These are phyloP conservation scores for Arctopsyche grandis DNA, from an alignment of 1,140 invertebrate genomes.

Conservation along the genomic window DNA sequence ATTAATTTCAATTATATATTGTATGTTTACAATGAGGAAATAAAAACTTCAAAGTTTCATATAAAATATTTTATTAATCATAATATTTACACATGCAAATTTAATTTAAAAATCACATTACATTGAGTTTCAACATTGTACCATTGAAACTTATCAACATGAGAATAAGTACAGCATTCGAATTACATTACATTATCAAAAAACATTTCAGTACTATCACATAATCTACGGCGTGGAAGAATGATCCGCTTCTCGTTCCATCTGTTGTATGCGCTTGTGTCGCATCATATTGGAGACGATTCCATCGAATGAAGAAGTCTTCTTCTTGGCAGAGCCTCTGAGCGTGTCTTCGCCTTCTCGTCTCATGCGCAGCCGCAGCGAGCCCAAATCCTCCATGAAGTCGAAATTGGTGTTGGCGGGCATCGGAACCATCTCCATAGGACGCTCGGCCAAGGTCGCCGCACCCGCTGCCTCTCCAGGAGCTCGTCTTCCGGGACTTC, in stretches of 20 bases:
- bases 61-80: background rate
- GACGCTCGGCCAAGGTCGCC: constrained; percentile 59
- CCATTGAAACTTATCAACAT: too few species aligned
- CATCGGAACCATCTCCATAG: constrained; percentile 58
- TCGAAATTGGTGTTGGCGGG: constrained; percentile 78
- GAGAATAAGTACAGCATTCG: too few species aligned
- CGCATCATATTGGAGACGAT: constrained; percentile 78
- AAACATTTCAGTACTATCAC: background rate
- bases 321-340: constrained; percentile 79
- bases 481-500: constrained; percentile 69
- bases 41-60: constrained; percentile 5
- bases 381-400: constrained; percentile 79
- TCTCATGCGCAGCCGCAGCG: constrained; percentile 70
- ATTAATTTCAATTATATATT: too few species aligned
- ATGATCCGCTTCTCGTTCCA: constrained; percentile 62
- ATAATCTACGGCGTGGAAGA: background rate
- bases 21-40: too few species aligned
- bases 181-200: background rate
- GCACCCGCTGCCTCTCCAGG: constrained; percentile 27
- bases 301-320: constrained; percentile 79
- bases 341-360: constrained; percentile 72
- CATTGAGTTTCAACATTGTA: too few species aligned
- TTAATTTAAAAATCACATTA: constrained; percentile 27
- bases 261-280: constrained; percentile 72
- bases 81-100: background rate